These are phyloP conservation scores for Monoplex corrugatus DNA, from an alignment of 2,888 invertebrate species.

Conservation along the genomic window DNA sequence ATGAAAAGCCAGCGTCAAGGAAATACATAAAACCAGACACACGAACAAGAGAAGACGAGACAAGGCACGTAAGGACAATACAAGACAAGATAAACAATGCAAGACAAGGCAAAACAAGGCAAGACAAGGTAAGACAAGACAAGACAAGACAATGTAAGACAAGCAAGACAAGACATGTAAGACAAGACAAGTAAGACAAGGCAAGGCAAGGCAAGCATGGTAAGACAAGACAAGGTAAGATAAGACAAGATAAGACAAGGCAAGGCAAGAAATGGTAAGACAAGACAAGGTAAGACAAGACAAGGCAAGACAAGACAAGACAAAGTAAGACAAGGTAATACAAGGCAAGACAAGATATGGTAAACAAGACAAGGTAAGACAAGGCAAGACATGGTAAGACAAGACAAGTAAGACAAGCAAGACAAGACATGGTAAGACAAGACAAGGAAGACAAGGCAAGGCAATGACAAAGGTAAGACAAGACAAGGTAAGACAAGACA, in stretches of 20 bases:
- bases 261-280: neutral
- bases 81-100: neutral
- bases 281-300: neutral
- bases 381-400: neutral
- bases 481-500: neutral
- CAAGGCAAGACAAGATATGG: neutral
- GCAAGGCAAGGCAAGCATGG: constrained; percentile 19
- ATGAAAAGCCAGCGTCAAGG: no score
- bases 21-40: no score
- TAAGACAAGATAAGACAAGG: neutral
- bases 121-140: neutral
- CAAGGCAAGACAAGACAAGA: neutral
- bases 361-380: neutral
- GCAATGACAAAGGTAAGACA: neutral
- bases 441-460: neutral
- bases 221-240: neutral
- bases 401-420: no score
- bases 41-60: no score
- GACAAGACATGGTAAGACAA: no score
- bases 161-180: constrained; percentile 6
- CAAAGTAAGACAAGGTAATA: neutral
- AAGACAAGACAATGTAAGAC: neutral
- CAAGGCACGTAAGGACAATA: no score
- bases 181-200: neutral
- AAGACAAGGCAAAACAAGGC: neutral